Conservation (phyloP, 2,888 invertebrate species). For the Autographa gamma region DNA sequence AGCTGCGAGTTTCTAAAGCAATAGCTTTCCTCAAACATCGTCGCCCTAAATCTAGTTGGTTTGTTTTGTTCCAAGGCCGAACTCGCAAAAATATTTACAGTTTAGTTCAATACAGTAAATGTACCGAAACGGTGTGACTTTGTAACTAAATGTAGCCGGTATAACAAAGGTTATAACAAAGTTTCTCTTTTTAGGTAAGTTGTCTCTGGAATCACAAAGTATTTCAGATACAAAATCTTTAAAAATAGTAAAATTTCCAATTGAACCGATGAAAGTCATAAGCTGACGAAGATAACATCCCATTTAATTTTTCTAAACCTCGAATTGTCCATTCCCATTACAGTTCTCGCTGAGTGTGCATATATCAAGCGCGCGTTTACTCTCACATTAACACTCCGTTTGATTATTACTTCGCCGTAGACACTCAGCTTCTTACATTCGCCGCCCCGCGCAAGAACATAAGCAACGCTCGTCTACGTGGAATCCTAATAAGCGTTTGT, state of each 20-base stretch:
- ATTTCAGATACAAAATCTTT: background rate
- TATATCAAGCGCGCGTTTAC: background rate
- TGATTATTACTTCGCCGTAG: background rate
- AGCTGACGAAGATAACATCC: too few species aligned
- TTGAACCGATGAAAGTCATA: too few species aligned
- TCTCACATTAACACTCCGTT: conserved; percentile 1
- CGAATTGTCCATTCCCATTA: background rate
- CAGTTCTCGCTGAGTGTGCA: background rate
- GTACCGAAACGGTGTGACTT: conserved; percentile 9
- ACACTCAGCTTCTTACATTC: conserved; percentile 3
- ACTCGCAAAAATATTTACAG: conserved; percentile 27
- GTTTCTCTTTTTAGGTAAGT: background rate
- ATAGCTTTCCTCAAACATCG: conserved; percentile 34
- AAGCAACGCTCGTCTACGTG: conserved; percentile 3
- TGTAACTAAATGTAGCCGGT: conserved; percentile 1
- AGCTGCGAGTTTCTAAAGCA: conserved; percentile 42
- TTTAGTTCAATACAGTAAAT: conserved; percentile 23
- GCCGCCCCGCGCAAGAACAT: background rate
- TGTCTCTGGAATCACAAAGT: background rate
- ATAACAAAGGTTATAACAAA: background rate
- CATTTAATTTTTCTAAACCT: background rate
- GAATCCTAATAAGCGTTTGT: background rate
- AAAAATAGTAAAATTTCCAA: background rate
- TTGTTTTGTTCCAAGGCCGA: conserved; percentile 38
- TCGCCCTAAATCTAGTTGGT: conserved; percentile 41